Conservation (phyloP, 2,888 invertebrate genomes). For the Dicyrtoma fusca region DNA sequence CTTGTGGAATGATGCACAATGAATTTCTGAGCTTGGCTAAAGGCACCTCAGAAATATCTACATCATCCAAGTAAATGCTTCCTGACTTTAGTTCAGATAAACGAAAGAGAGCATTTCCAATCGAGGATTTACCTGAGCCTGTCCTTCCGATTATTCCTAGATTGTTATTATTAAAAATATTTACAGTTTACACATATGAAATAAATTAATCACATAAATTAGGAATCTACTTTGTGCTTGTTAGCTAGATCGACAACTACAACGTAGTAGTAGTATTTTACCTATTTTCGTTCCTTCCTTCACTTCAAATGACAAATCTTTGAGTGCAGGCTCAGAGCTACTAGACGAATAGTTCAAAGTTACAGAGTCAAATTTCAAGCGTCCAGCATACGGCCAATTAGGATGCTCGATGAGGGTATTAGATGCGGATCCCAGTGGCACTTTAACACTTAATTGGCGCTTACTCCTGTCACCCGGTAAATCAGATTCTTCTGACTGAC, state of each 20-base stretch:
- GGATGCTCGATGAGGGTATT: conserved; percentile 50
- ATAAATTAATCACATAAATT: too few relatives aligned
- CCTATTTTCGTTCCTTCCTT: conserved; percentile 67
- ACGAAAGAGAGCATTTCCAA: conserved; percentile 66
- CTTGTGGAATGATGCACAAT: conserved; percentile 67
- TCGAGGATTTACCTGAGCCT: conserved; percentile 65
- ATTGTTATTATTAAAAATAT: not conserved
- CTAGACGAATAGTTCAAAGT: conserved; percentile 63
- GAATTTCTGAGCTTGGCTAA: conserved; percentile 63
- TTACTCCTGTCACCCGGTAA: not conserved
- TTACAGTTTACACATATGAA: too few relatives aligned
- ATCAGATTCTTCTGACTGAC: conserved; percentile 42
- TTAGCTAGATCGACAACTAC: too few relatives aligned
- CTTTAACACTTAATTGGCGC: not conserved
- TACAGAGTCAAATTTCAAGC: conserved; percentile 63
- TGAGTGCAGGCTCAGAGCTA: conserved; percentile 62
- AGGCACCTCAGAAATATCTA: conserved; percentile 62
- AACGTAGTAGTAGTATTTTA: too few relatives aligned
- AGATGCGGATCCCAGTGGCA: conserved; percentile 14
- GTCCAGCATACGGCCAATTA: conserved; percentile 64
- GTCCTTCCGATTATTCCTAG: conserved; percentile 63
- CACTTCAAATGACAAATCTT: conserved; percentile 64
- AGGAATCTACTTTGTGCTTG: too few relatives aligned
- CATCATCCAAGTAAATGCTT: conserved; percentile 63
- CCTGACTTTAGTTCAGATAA: conserved; percentile 65